These are phyloP conservation scores for Metallyticus violacea DNA, from an alignment of 2,888 invertebrate species.

Conservation along the genomic window DNA sequence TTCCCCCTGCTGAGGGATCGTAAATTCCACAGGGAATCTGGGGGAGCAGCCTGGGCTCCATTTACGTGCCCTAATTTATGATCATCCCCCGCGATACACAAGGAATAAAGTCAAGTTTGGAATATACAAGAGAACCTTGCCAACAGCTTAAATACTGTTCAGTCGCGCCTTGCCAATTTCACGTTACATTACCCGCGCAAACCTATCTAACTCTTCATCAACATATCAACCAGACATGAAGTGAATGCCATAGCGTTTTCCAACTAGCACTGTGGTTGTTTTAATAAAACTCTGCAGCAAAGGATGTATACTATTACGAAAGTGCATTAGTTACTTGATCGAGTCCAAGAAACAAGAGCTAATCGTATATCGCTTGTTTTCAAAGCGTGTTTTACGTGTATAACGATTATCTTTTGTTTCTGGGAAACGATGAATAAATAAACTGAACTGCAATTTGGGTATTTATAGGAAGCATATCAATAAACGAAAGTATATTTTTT, in stretches of 20 bases:
- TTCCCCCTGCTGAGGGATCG: background rate
- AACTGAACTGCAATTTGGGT: too few relatives aligned
- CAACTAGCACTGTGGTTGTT: background rate
- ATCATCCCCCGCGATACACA: background rate
- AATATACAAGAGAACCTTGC: too few relatives aligned
- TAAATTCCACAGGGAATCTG: background rate
- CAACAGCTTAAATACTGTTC: background rate
- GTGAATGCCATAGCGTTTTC: background rate
- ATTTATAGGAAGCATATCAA: too few relatives aligned
- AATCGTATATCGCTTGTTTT: background rate
- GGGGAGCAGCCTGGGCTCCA: background rate
- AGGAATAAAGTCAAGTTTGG: background rate
- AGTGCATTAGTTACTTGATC: background rate
- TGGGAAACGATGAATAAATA: too few relatives aligned
- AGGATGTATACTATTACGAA: background rate
- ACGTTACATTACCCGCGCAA: background rate
- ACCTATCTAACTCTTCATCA: too few relatives aligned
- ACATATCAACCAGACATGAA: too few relatives aligned
- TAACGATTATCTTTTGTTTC: too few relatives aligned
- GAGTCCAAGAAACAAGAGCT: background rate
- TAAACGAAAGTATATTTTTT: too few relatives aligned
- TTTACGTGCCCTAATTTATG: background rate
- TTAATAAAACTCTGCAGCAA: background rate
- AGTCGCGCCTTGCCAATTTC: background rate
- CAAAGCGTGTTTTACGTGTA: too few relatives aligned